Evolutionary conservation across 2,888 invertebrate species (phyloP), one percentile per base, ranked within the genome.

Genomic region (Mythimna impura): DNA sequence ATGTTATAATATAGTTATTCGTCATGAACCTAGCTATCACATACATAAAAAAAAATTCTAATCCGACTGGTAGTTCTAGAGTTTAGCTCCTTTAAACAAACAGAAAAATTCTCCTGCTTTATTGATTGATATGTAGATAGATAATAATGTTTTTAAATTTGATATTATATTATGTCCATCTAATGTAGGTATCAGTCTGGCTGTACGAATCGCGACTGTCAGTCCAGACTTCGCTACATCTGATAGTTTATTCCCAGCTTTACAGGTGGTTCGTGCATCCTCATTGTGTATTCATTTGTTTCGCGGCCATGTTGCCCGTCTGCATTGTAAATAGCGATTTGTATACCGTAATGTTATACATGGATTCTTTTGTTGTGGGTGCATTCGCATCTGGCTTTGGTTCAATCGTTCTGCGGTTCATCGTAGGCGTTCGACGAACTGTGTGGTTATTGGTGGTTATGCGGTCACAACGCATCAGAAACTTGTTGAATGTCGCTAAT

Each of bases 211-310:
- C 30, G 17, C 57, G n/a, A 47, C 55, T 55, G 43, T 36, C 36
- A 55, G 36, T 50, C 40, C 50, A 22, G 4, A 17, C 64, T 58
- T 20, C 12, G 12, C 25, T 17, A 6, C 34, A 22, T 54, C 25
- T 3, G 25, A 70, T 25, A 22, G 52, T 54, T n/a, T 74, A 54
- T 71, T 1, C 7, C 54, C 0, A 71, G 60, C 78, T 30, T 78
- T 47, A 80, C 30, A 34, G 80, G 50, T 66, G 66, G 55, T 30
- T 52, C 65, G 47, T 50, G 54, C 57, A 66, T 50, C 10, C n/a
- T 81, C 60, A 78, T 82, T 82, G 57, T 50, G 67, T 58, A 80
- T 80, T 82, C 82, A 78, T 82, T 78, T 80, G 79, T 78, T 78
- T 68, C 20, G 58, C 68, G 57, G 73, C 30, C 71, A 60, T 52